Evolutionary conservation across 2,888 invertebrate species (phyloP).

Genomic region (Drosophila mulleri): DNA sequence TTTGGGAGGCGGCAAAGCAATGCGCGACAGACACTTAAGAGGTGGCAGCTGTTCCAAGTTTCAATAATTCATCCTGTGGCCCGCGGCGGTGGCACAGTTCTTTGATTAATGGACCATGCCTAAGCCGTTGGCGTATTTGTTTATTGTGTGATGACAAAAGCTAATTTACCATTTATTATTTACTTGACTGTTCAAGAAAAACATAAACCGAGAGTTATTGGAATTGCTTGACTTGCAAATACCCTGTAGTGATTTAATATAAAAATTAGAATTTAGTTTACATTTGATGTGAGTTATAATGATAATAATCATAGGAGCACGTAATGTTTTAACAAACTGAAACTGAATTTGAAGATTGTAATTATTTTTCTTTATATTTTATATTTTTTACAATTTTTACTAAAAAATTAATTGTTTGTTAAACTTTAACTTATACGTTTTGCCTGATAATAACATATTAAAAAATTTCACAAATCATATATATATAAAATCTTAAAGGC

Average conservation of each 20-base stretch:
- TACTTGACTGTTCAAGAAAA: constrained; percentile 9
- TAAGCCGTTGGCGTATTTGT: constrained; percentile 51
- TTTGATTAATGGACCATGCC: constrained; percentile 62
- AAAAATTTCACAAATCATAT: no score
- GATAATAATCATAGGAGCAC: no score
- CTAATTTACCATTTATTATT: constrained; percentile 57
- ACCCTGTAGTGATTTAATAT: background rate
- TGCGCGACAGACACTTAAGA: constrained; percentile 23
- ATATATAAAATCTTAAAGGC: no score
- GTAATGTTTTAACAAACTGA: no score
- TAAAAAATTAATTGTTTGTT: no score
- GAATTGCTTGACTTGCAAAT: background rate
- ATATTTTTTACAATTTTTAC: background rate
- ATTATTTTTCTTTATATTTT: no score
- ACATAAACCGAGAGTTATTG: background rate
- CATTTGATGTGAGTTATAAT: background rate
- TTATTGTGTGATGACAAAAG: constrained; percentile 56
- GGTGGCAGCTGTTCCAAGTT: constrained; percentile 44
- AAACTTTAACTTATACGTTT: no score
- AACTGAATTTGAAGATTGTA: no score
- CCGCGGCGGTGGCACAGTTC: constrained; percentile 34
- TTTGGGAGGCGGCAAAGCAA: constrained; percentile 10
- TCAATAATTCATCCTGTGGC: constrained; percentile 48
- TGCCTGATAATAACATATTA: no score
- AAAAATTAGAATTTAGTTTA: rapidly evolving